Evolutionary conservation across 2,797 vertebrate species (phyloP).

Genomic region (Thunnus albacares): DNA sequence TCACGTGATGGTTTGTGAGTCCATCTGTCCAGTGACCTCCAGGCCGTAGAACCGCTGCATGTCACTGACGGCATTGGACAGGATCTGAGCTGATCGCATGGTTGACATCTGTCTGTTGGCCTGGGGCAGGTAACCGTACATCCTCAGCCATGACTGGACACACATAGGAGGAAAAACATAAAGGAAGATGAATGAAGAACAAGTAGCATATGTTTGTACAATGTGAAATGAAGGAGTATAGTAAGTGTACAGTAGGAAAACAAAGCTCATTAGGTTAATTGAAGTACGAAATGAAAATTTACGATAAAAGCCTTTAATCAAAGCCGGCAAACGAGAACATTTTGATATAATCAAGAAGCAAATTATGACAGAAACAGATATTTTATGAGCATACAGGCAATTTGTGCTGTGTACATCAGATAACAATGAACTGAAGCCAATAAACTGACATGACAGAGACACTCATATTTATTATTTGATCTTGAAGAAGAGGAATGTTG

Average conservation of each 20-base stretch:
- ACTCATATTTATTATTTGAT: slow-evolving; percentile 13
- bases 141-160: slow-evolving; percentile 91
- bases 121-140: slow-evolving; percentile 93
- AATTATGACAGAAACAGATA: background rate
- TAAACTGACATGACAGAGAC: background rate
- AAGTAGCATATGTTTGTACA: background rate
- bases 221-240: background rate
- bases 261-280: background rate
- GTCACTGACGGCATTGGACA: slow-evolving; percentile 89
- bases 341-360: background rate
- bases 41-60: slow-evolving; percentile 97
- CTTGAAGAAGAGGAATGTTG: background rate
- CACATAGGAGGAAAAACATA: background rate
- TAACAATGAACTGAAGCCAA: background rate
- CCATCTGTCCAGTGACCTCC: slow-evolving; percentile 90
- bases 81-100: slow-evolving; percentile 93
- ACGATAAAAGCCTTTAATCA: background rate
- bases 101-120: slow-evolving; percentile 94
- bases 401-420: slow-evolving; percentile 2
- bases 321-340: background rate
- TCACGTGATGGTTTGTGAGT: slow-evolving; percentile 90
- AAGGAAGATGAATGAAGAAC: background rate
- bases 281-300: background rate
- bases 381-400: background rate
- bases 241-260: too few species aligned